Conservation (phyloP, 2,888 invertebrate genomes). For the Gibbula magus region DNA sequence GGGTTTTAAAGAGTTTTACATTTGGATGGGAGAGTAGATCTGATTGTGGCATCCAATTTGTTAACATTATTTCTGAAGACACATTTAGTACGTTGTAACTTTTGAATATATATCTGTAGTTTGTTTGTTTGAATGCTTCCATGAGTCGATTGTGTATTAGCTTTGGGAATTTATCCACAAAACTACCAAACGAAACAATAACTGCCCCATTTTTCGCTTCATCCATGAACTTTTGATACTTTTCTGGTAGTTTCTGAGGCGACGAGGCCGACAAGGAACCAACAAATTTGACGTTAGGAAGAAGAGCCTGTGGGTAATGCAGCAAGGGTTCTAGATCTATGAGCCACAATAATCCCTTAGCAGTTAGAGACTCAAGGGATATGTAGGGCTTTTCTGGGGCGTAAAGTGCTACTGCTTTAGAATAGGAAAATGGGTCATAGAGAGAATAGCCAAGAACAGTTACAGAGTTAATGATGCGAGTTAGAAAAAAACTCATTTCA, state of each 20-base stretch:
- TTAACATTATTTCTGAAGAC: slow-evolving; percentile 31
- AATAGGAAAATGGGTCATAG: slow-evolving; percentile 32
- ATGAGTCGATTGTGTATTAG: slow-evolving; percentile 35
- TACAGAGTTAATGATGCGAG: slow-evolving; percentile 3
- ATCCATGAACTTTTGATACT: slow-evolving; percentile 42
- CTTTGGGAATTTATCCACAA: slow-evolving; percentile 33
- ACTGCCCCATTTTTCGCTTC: slow-evolving; percentile 45
- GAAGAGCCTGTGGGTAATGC: slow-evolving; percentile 38
- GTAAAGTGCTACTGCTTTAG: slow-evolving; percentile 33
- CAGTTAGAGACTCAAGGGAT: slow-evolving; percentile 30
- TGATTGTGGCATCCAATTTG: slow-evolving; percentile 55
- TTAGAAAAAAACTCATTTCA: slow-evolving; percentile 23
- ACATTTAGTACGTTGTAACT: slow-evolving; percentile 19
- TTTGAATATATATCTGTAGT: slow-evolving; percentile 35
- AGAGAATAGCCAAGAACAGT: neutral
- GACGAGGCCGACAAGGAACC: slow-evolving; percentile 40
- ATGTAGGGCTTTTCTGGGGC: slow-evolving; percentile 41
- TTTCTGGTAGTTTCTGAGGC: slow-evolving; percentile 32
- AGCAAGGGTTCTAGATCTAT: slow-evolving; percentile 44
- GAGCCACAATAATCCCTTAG: slow-evolving; percentile 40
- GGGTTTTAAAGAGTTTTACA: slow-evolving; percentile 53
- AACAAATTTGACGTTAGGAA: slow-evolving; percentile 45
- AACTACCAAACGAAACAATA: slow-evolving; percentile 52
- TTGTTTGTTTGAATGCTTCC: slow-evolving; percentile 37
- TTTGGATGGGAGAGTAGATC: slow-evolving; percentile 53